Percentiles rank a stretch among this genome's conserved stretches.
Evolutionary conservation across 2,888 invertebrate species (phyloP).

Genomic region (Eurois occulta): DNA sequence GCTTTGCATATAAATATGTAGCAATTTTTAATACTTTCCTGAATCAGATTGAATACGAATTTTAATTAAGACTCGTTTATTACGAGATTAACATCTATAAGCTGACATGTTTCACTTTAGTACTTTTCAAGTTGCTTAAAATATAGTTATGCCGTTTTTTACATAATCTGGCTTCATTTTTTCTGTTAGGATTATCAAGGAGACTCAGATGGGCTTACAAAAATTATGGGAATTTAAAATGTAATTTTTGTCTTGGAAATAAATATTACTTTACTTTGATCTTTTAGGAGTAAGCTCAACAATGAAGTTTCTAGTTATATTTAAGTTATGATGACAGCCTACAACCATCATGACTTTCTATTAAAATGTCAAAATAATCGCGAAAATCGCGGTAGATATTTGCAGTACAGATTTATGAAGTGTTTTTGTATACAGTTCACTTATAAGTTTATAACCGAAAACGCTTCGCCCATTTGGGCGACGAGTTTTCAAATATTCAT

Average conservation of each 20-base stretch:
- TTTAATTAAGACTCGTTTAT: slow-evolving; percentile 58
- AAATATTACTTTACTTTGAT: background rate
- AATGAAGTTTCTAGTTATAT: no score
- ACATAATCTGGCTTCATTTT: slow-evolving; percentile 7
- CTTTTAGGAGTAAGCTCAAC: background rate
- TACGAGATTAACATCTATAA: slow-evolving; percentile 55
- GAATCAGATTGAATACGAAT: slow-evolving; percentile 43
- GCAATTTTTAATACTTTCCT: slow-evolving; percentile 38
- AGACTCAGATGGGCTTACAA: background rate
- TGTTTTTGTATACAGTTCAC: background rate
- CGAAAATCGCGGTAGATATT: background rate
- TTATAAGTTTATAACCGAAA: background rate
- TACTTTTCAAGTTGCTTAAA: slow-evolving; percentile 29
- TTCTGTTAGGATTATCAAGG: slow-evolving; percentile 1
- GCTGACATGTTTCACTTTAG: slow-evolving; percentile 41
- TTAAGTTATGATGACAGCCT: background rate
- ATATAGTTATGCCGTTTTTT: slow-evolving; percentile 23
- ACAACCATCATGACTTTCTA: background rate
- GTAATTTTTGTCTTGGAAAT: background rate
- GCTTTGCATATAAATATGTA: slow-evolving; percentile 53
- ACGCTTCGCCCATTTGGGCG: background rate
- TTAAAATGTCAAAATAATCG: background rate
- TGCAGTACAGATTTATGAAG: background rate
- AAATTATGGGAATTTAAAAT: background rate
- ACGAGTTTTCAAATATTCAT: background rate